Conservation (phyloP, 2,888 invertebrate genomes). For the Microdon myrmicae region DNA sequence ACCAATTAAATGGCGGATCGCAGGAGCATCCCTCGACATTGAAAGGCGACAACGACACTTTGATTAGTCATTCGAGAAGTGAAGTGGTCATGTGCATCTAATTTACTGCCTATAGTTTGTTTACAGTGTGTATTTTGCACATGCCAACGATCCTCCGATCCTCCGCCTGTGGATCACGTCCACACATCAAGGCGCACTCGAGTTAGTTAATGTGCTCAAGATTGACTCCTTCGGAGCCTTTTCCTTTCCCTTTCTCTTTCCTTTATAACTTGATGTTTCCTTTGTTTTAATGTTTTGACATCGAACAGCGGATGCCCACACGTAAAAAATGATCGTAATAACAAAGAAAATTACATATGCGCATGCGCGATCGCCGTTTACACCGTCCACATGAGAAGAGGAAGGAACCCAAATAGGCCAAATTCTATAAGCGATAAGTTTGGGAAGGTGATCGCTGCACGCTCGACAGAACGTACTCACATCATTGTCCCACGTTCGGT, state of each 20-base stretch:
- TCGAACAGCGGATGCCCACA: constrained; percentile 36
- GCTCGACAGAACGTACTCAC: not conserved
- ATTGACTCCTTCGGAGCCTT: constrained; percentile 1
- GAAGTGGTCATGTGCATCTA: constrained; percentile 41
- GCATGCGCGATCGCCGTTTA: constrained; percentile 24
- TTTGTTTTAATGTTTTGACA: constrained; percentile 21
- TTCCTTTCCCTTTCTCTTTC: not conserved
- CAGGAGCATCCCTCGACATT: constrained; percentile 16
- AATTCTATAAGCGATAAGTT: too few species aligned
- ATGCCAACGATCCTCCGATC: too few species aligned
- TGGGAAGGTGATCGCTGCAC: not conserved
- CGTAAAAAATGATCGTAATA: constrained; percentile 17
- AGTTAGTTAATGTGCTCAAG: constrained; percentile 7
- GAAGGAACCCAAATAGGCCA: too few species aligned
- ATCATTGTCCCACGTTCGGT: constrained; percentile 19
- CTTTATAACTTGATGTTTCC: not conserved
- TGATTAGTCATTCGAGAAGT: constrained; percentile 38
- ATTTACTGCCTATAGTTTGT: constrained; percentile 48
- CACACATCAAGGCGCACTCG: too few species aligned
- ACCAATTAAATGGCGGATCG: constrained; percentile 18
- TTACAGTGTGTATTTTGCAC: too few species aligned
- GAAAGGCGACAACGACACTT: constrained; percentile 36
- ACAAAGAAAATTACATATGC: constrained; percentile 41
- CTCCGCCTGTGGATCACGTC: too few species aligned
- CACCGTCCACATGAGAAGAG: too few species aligned